Evolutionary conservation across 2,888 invertebrate species (phyloP).

Genomic region (Sinotaia quadrata): DNA sequence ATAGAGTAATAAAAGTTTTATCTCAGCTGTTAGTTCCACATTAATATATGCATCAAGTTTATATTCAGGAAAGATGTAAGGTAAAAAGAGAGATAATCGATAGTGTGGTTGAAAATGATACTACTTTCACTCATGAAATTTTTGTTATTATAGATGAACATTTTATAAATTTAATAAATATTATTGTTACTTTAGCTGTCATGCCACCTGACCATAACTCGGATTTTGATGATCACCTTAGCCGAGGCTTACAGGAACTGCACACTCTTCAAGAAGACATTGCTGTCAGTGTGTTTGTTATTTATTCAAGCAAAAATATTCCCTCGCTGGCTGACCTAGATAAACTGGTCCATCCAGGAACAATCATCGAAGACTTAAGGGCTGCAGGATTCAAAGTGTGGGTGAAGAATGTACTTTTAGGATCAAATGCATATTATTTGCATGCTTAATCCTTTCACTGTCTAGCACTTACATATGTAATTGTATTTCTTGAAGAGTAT

Average conservation of each 20-base stretch:
- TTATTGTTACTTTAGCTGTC: conserved; percentile 53
- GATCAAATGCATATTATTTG: no score
- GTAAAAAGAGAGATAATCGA: no score
- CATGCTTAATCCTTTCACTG: no score
- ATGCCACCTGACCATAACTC: conserved; percentile 66
- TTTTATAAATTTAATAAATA: neutral
- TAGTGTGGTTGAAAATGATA: neutral
- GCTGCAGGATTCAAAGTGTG: conserved; percentile 56
- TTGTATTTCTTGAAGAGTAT: no score
- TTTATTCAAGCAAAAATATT: conserved; percentile 57
- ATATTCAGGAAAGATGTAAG: no score
- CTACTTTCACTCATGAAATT: neutral
- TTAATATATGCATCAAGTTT: no score
- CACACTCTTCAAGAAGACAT: conserved; percentile 53
- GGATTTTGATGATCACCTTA: conserved; percentile 68
- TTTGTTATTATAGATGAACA: neutral
- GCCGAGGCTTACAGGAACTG: conserved; percentile 59
- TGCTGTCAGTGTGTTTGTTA: conserved; percentile 53
- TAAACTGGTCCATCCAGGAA: conserved; percentile 52
- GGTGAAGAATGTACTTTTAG: no score
- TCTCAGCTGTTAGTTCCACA: no score
- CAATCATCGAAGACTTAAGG: conserved; percentile 57
- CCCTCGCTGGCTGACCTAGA: conserved; percentile 45
- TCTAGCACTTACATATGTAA: no score
- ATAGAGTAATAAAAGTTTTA: no score